Conservation (phyloP, 2,797 vertebrate species). For the Cetoscarus ocellatus region DNA sequence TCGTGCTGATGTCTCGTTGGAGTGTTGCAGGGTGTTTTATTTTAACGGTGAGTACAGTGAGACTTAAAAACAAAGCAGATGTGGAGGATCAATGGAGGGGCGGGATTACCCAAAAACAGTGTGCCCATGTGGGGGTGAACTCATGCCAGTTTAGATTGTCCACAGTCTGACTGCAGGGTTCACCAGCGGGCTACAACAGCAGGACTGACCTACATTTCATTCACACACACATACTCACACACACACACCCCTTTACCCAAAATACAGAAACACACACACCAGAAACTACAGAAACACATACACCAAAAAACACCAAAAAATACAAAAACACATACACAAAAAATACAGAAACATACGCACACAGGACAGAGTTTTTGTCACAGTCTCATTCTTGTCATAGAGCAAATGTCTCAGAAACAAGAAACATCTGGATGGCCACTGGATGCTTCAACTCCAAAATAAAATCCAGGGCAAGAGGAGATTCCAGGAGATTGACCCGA, state of each 20-base stretch:
- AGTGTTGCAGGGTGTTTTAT: conserved; percentile 2
- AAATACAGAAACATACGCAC: neutral
- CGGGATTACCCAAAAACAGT: neutral
- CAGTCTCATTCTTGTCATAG: conserved; percentile 15
- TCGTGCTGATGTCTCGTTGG: conserved; percentile 31
- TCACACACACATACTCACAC: conserved; percentile 46
- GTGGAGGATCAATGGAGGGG: conserved; percentile 32
- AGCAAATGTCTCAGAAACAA: conserved; percentile 39
- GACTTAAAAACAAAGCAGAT: conserved; percentile 16
- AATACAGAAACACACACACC: neutral
- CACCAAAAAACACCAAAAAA: neutral
- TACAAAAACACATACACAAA: conserved; percentile 25
- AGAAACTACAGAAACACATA: conserved; percentile 3
- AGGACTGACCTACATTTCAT: conserved; percentile 83
- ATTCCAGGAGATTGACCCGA: conserved; percentile 1
- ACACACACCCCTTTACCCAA: neutral
- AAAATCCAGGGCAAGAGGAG: conserved; percentile 3
- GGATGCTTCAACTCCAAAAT: conserved; percentile 14
- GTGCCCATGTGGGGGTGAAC: conserved; percentile 13
- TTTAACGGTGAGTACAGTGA: neutral
- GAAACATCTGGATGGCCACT: conserved; percentile 32
- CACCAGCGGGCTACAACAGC: conserved; percentile 68
- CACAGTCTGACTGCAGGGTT: conserved; percentile 68
- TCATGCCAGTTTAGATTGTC: conserved; percentile 63
- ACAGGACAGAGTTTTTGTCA: conserved; percentile 1